These are phyloP conservation scores for Lycocorax pyrrhopterus DNA, from an alignment of 2,113 vertebrate genomes.

Conservation along the genomic window DNA sequence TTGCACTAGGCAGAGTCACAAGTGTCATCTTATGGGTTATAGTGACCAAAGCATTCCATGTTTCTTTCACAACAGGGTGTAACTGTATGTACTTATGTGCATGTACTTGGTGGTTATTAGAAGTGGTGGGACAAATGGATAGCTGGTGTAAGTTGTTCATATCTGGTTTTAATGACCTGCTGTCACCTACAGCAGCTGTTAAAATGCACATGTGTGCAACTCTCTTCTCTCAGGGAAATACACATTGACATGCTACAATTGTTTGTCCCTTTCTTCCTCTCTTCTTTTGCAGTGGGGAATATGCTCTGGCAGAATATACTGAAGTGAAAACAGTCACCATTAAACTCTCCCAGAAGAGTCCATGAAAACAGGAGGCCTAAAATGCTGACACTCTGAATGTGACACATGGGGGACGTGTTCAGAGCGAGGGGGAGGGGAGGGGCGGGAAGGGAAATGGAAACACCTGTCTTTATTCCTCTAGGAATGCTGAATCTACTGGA, in stretches of 20 bases:
- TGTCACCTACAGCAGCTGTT: neutral
- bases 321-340: conserved; percentile 95
- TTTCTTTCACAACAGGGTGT: neutral
- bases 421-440: conserved; percentile 2
- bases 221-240: neutral
- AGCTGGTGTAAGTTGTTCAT: neutral
- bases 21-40: neutral
- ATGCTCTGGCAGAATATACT: conserved; percentile 88
- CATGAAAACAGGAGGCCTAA: conserved; percentile 67
- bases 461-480: conserved; percentile 24
- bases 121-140: neutral
- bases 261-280: neutral
- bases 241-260: neutral
- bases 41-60: neutral
- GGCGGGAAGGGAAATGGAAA: neutral
- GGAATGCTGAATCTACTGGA: conserved; percentile 41
- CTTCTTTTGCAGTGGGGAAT: conserved; percentile 83
- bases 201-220: neutral
- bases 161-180: neutral
- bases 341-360: conserved; percentile 82
- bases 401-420: conserved; percentile 3
- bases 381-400: conserved; percentile 65
- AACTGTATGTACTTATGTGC: neutral
- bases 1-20: neutral
- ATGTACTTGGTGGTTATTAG: neutral